Evolutionary conservation across 2,888 invertebrate genomes (phyloP), one percentile per base, ranked within the genome.

Genomic region (Sicus ferrugineus): DNA sequence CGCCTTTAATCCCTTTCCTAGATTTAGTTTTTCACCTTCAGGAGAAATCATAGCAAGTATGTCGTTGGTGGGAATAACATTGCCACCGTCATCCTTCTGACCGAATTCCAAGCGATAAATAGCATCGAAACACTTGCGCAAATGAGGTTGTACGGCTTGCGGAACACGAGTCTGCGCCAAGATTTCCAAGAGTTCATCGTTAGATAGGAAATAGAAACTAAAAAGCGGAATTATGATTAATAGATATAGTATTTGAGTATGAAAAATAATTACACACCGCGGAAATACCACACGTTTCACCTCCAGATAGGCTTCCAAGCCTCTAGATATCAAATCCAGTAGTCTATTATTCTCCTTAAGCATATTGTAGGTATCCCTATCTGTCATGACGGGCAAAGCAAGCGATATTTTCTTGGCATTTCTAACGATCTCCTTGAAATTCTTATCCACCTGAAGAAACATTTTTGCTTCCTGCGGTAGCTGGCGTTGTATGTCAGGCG

Each of bases 401-500:
- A 94, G 82, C 0, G 95, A 91, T 73, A 92, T 90, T 87, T 94
- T 94, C 34, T 91, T 90, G 2, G 93, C 89, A 80, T 90, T 90
- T 66, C 94, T 88, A 91, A 96, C 94, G 34, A 94, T 90, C 73
- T 94, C 94, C 81, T 95, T 95, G 90, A 94, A 96, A 0, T 93
- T 93, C 81, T 94, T 96, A 81, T 97, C 96, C 0, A 96, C 96
- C 66, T 90, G 88, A 3, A 89, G 88, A 82, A 97, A 97, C 79
- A 96, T 89, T 79, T 93, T 92, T 0, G 96, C 93, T 83, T 97
- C 97, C 75, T 92, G 90, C 0, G 97, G 97, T 80, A 97, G 86
- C 81, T 97, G 97, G 16, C 95, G 89, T 83, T 96, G 95, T 77
- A 97, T 97, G 80, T 97, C 97, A 0, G 96, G 95, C 0, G 97